Conservation (phyloP, 2,113 vertebrate genomes). For the Elachura formosa region DNA sequence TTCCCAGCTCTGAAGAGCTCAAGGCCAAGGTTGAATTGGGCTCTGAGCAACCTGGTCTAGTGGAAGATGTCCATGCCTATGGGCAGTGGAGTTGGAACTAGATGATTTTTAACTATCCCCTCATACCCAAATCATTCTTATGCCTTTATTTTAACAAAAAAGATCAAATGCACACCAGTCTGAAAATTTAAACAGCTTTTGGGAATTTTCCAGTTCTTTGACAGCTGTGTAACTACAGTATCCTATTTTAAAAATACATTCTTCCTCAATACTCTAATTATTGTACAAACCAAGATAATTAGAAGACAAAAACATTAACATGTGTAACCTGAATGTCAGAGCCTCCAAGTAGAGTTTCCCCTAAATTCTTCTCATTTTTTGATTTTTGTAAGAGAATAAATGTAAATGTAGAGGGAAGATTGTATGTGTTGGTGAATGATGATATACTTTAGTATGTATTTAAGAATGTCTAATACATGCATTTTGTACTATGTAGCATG, state of each 20-base stretch:
- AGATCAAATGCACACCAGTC: background rate
- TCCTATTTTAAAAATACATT: background rate
- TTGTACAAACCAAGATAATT: background rate
- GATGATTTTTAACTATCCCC: background rate
- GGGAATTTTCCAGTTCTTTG: background rate
- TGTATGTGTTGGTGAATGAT: background rate
- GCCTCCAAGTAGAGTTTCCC: background rate
- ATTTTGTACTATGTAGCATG: background rate
- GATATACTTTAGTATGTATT: background rate
- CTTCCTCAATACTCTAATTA: background rate
- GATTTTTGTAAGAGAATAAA: background rate
- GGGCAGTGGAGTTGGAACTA: background rate
- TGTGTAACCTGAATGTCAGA: background rate
- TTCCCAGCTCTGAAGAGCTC: background rate
- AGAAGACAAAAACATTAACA: background rate
- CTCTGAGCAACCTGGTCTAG: background rate
- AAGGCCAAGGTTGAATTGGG: background rate
- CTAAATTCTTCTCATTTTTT: background rate
- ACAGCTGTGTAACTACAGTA: background rate
- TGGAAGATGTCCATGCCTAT: background rate
- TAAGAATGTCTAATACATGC: background rate
- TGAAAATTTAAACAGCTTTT: background rate
- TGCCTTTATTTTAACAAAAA: background rate
- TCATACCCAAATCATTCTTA: background rate
- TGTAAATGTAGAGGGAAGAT: background rate